Conservation (phyloP, 2,113 vertebrate genomes). For the Thalassarche chlororhynchos region DNA sequence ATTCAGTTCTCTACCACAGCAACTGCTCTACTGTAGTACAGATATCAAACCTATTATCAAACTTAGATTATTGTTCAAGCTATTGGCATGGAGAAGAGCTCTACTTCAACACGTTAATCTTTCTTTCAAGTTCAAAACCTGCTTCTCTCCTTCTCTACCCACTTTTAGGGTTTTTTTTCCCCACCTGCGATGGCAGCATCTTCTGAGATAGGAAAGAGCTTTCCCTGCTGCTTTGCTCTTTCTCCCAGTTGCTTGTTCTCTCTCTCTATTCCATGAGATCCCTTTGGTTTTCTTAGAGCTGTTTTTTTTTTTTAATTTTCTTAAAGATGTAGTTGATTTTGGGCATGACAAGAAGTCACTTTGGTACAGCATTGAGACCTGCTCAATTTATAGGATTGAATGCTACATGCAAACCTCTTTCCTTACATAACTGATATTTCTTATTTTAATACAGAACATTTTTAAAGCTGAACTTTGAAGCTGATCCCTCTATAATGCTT, state of each 20-base stretch:
- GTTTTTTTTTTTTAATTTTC: background rate
- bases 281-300: background rate
- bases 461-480: background rate
- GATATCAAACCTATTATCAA: background rate
- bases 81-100: background rate
- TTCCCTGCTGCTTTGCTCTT: background rate
- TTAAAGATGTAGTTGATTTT: background rate
- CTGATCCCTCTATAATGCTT: background rate
- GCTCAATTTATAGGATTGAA: background rate
- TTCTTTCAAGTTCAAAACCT: background rate
- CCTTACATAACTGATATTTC: constrained; percentile 11
- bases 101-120: background rate
- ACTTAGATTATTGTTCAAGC: background rate
- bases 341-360: background rate
- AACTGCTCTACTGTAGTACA: background rate
- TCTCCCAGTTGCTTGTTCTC: background rate
- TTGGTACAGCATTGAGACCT: background rate
- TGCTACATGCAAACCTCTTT: background rate
- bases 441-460: background rate
- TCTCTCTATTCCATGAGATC: background rate
- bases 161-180: background rate
- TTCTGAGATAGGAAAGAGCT: background rate
- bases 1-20: background rate
- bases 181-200: background rate
- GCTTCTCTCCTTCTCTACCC: background rate